Evolutionary conservation across 2,888 invertebrate genomes (phyloP).

Genomic region (Himalopsyche japonica): DNA sequence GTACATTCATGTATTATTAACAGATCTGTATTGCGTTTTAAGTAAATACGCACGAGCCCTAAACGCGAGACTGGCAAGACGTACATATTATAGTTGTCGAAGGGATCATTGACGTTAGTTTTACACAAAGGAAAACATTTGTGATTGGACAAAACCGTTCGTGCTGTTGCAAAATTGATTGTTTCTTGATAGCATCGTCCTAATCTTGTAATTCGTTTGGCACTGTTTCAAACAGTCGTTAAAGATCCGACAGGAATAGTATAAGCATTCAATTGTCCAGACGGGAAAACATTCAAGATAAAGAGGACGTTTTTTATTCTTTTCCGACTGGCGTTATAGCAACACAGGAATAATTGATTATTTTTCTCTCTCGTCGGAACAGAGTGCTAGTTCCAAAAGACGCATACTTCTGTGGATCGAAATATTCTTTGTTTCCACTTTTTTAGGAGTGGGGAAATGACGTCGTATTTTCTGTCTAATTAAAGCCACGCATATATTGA

Average conservation of each 20-base stretch:
- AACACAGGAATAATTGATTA: not conserved
- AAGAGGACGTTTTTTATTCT: not conserved
- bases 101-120: not conserved
- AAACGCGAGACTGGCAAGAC: too few relatives aligned
- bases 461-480: too few relatives aligned
- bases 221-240: conserved; percentile 21
- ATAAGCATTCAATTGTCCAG: conserved; percentile 27
- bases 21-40: too few relatives aligned
- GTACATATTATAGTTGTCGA: not conserved
- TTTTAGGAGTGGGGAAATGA: not conserved
- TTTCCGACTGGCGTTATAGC: not conserved
- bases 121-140: not conserved
- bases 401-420: not conserved
- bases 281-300: conserved; percentile 3
- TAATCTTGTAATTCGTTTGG: conserved; percentile 25
- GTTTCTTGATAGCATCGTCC: conserved; percentile 8
- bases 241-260: conserved; percentile 19
- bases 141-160: not conserved
- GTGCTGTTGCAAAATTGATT: not conserved
- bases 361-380: not conserved
- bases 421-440: not conserved
- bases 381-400: not conserved
- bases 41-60: too few relatives aligned
- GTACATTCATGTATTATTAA: too few relatives aligned
- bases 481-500: too few relatives aligned